Evolutionary conservation across 2,113 vertebrate genomes (phyloP), one percentile per base, ranked within the genome.

Genomic region (Xiphophorus hellerii): DNA sequence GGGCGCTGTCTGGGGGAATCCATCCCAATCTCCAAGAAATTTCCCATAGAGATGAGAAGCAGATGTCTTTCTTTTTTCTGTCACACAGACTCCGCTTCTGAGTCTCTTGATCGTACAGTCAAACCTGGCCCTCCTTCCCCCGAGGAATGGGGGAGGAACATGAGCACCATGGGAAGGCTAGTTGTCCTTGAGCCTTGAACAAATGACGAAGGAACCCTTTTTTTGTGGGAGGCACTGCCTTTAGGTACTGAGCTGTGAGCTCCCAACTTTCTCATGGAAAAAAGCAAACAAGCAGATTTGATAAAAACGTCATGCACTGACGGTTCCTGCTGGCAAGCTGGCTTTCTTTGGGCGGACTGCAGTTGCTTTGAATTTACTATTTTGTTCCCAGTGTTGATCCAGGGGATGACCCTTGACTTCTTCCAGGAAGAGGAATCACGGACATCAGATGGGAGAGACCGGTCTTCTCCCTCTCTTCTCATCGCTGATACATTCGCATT

Each of bases 11-110:
- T 84, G 76, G 85, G 89, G 92, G 87, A 93, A 89, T 92, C 91
- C 90, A 69, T 87, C 80, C 77, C 88, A 89, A 93, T 93, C 93
- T 91, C 75, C 42, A 37, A 76, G 89, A 92, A 94, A 88, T 95
- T 95, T 95, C 94, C 94, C 93, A 94, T 89, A 83, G 64, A 91
- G 93, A 95, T 94, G 94, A 94, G 92, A 95, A 95, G 93, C 94
- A 95, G 94, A 95, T 95, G 94, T 94, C 76, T 92, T 63, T 91
- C 74, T 85, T 74, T 58, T 86, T 89, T 87, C 74, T 69, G 82
- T 86, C 61, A 73, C 79, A 85, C 70, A 69, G 33, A 80, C 84
- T 83, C 84, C 42, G 74, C 74, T 80, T 86, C 76, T 77, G 76
- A 76, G 77, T 90, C 85, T 54, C 76, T 84, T 73, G 74, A 79